Conservation (phyloP, 2,113 vertebrate species). For the Onychostruthus taczanowskii region DNA sequence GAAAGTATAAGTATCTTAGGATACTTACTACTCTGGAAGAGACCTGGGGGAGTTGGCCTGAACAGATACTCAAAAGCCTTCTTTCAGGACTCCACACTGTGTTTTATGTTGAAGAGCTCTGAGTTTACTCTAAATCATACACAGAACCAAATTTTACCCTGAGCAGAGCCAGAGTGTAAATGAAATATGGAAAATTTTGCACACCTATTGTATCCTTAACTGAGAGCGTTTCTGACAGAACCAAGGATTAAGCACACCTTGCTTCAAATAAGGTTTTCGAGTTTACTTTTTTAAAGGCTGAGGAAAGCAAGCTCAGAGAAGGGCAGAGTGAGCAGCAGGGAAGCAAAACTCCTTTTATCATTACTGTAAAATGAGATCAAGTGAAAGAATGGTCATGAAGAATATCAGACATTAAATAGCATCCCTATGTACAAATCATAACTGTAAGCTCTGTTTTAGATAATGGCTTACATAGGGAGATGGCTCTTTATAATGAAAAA, state of each 20-base stretch:
- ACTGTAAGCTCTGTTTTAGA: slow-evolving; percentile 38
- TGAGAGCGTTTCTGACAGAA: not conserved
- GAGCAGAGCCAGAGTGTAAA: not conserved
- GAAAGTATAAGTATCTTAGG: not conserved
- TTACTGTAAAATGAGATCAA: slow-evolving; percentile 33
- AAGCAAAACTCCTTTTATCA: slow-evolving; percentile 39
- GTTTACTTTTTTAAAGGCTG: not conserved
- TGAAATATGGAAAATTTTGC: not conserved
- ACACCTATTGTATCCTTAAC: not conserved
- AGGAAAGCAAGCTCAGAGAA: slow-evolving; percentile 20
- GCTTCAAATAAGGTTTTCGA: not conserved
- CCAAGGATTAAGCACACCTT: not conserved
- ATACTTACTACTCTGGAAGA: not conserved
- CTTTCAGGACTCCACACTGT: not conserved
- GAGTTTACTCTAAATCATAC: not conserved
- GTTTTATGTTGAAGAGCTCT: not conserved
- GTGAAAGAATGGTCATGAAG: slow-evolving; percentile 24
- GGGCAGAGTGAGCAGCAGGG: slow-evolving; percentile 22
- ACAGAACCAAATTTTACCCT: not conserved
- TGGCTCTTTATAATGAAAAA: not conserved
- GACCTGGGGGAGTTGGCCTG: not conserved
- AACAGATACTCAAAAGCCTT: not conserved
- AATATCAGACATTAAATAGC: slow-evolving; percentile 23
- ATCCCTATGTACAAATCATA: slow-evolving; percentile 39
- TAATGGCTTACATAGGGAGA: slow-evolving; percentile 21